Evolutionary conservation across 2,888 invertebrate genomes (phyloP).

Genomic region (Strigamia transsilvanica): DNA sequence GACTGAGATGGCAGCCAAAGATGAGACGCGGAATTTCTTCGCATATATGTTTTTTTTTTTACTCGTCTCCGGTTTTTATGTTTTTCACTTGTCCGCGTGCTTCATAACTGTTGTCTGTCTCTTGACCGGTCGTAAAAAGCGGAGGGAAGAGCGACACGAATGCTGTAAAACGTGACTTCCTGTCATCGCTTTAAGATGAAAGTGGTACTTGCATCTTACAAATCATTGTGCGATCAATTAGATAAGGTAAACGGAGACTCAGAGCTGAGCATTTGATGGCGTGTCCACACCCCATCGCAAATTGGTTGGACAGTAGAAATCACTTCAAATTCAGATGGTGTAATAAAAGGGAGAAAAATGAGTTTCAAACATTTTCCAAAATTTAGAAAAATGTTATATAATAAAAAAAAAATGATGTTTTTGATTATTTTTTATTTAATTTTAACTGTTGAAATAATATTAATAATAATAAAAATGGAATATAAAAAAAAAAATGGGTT

Average conservation of each 20-base stretch:
- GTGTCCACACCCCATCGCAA: not conserved
- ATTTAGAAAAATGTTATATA: no score
- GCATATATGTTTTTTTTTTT: not conserved
- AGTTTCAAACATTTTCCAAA: not conserved
- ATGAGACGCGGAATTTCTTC: not conserved
- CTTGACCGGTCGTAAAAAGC: not conserved
- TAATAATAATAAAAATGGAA: no score
- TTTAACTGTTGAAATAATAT: no score
- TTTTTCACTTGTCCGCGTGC: constrained; percentile 8
- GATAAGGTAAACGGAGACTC: not conserved
- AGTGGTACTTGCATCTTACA: not conserved
- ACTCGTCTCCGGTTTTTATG: not conserved
- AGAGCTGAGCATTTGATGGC: not conserved
- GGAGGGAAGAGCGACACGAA: not conserved
- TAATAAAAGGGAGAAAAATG: not conserved
- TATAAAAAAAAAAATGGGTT: not conserved
- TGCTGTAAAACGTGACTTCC: constrained; percentile 2
- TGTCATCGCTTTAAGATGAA: constrained; percentile 2
- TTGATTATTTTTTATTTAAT: no score
- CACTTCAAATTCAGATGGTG: not conserved
- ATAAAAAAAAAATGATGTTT: no score
- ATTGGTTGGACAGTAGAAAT: not conserved
- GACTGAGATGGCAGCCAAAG: not conserved
- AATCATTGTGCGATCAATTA: constrained; percentile 1
- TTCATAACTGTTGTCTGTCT: not conserved